Evolutionary conservation across 1,140 invertebrate species (phyloP).

Genomic region (Nasonia giraulti): DNA sequence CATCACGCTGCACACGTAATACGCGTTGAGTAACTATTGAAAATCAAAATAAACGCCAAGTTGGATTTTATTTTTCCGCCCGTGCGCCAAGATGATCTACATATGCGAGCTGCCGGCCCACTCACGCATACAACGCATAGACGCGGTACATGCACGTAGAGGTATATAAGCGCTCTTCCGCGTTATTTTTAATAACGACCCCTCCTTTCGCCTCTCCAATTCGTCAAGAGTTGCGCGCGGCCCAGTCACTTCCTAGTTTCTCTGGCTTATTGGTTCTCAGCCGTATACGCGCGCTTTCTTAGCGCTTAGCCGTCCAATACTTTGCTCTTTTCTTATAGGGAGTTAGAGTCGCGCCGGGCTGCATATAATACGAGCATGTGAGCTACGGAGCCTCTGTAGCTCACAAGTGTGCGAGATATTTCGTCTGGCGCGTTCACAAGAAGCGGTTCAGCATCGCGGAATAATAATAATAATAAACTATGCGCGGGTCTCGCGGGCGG

Average conservation of each 20-base stretch:
- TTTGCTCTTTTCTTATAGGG: too few species aligned
- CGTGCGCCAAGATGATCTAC: too few species aligned
- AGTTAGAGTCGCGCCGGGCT: too few species aligned
- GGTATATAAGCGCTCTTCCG: neutral
- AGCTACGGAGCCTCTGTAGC: too few species aligned
- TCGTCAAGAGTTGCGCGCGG: neutral
- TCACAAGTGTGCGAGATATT: too few species aligned
- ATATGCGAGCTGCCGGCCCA: neutral
- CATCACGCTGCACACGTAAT: neutral
- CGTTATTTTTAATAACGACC: slow-evolving; percentile 20
- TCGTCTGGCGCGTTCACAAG: too few species aligned
- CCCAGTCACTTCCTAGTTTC: slow-evolving; percentile 24
- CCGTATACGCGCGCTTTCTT: neutral
- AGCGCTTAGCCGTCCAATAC: neutral
- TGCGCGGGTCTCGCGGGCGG: too few species aligned
- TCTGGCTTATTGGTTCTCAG: slow-evolving; percentile 14
- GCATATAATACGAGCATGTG: too few species aligned
- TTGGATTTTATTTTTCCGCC: too few species aligned
- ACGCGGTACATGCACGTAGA: too few species aligned
- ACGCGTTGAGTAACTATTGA: neutral
- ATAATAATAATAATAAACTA: too few species aligned
- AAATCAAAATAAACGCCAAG: neutral
- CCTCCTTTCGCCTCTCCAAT: neutral
- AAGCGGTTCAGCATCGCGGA: too few species aligned
- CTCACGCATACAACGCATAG: neutral